Base-by-base conservation (phyloP, 1,140 invertebrate genomes). In the Chironomus tepperi region DNA sequence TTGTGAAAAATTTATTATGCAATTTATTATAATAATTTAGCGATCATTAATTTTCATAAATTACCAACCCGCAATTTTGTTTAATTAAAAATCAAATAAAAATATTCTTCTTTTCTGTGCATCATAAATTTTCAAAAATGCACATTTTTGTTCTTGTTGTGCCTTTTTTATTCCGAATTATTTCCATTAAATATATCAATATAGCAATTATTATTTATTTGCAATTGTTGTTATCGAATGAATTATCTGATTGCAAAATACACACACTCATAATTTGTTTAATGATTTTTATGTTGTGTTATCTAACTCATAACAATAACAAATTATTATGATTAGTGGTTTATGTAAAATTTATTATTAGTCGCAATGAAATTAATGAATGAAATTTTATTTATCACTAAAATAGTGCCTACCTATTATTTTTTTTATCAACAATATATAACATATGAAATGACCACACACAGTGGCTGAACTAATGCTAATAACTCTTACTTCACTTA, bases 11-110 rank as follows among this genome's bases (percentile, higher is more conserved):
- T 70, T 70, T 70, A 70, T 70, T 70, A 70, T 70, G 16, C 65
- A 19, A 70, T 70, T 70, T 18, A 70, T 70, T 19, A 70, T 18
- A 18, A 70, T 70, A 70, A 70, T 70, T 70, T 19, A 19, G 65
- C 65, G 65, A 70, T 70, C 65, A 70, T 70, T 70, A 70, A 70
- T 70, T 70, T 70, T 70, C 65, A 70, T 70, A 70, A 70, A 70
- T 21, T 19, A 70, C 65, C 16, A 70, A 70, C 16, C 24, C 19
- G 16, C 19, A 70, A 70, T 70, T 70, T 70, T 70, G 65, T 70
- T 70, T 19, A 70, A 70, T 70, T 70, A 70, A 70, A 70, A 70
- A 70, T 70, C 65, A 70, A 70, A 70, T 70, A 70, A 70, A 70
- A 67, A 57, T n/a, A 15, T 15, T 57, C n/a, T 57, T 57, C 12